These are phyloP conservation scores for Thunnus maccoyii DNA, from an alignment of 2,113 vertebrate genomes.

Conservation along the genomic window DNA sequence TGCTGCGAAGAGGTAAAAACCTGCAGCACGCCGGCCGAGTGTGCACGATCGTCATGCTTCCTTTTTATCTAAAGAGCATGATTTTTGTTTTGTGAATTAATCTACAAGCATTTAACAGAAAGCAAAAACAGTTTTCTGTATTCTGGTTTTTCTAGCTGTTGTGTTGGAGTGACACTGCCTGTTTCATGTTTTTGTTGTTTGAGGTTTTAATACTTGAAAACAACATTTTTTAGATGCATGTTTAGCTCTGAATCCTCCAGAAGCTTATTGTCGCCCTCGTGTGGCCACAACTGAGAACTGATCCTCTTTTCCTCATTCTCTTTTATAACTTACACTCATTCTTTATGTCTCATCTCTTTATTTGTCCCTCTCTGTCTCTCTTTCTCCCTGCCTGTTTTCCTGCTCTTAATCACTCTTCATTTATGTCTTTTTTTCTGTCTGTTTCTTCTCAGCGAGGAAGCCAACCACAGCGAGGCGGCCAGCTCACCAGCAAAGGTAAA, in stretches of 20 bases:
- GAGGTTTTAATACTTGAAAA: no score
- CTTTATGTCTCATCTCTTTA: no score
- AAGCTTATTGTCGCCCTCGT: conserved; percentile 40
- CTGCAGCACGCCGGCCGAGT: neutral
- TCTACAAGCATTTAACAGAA: no score
- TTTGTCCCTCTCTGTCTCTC: fast-evolving
- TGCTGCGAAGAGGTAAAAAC: conserved; percentile 71
- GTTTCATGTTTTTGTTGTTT: no score
- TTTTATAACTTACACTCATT: no score
- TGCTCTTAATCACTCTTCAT: neutral
- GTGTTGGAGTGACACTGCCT: no score
- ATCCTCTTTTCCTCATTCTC: no score
- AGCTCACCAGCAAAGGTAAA: conserved; percentile 91
- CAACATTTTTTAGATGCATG: neutral
- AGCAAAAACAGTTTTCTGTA: no score
- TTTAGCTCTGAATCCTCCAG: neutral
- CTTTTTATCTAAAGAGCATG: neutral
- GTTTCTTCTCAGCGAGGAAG: conserved; percentile 83
- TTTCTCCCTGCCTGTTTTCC: neutral
- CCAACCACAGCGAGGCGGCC: conserved; percentile 87
- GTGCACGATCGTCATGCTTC: neutral
- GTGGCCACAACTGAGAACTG: conserved; percentile 37
- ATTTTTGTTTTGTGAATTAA: no score
- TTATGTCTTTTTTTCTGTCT: neutral
- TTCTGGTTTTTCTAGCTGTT: no score